Evolutionary conservation across 2,113 vertebrate species (phyloP), one percentile per base, ranked within the genome.

Genomic region (Pipra filicauda): DNA sequence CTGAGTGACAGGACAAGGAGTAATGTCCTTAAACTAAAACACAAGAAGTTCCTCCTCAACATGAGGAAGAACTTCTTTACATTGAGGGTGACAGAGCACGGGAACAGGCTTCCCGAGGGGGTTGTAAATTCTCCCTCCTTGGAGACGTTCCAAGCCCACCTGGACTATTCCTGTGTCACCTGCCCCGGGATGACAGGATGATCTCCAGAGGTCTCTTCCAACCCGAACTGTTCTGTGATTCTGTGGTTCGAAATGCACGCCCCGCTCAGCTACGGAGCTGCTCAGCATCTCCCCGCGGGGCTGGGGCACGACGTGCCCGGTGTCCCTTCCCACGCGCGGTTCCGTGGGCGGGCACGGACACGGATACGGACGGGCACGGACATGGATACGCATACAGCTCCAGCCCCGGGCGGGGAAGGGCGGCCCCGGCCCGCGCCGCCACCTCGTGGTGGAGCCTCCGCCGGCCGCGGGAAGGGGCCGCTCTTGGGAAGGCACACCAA

Each of bases 401-500:
- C 33, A 14, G 30, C 3, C 12, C 17, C 22, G 3, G 16, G 6
- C 6, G 5, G 11, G 19, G 3, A 15, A 58, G 7, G 2, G 70
- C 41, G 23, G 27, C 11, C 39, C 5, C 19, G 27, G 23, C 23
- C 52, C 10, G 20, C 9, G 39, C n/a, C 55, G 87, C 78, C 87
- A 31, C 39, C 78, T 69, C 1, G 78, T 15, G 87, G 78, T 7
- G 62, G n/a, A 82, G 46, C 11, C 1, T 3, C 3, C 2, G 2
- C 6, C 4, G 26, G 26, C 35, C 13, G 55, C 33, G 55, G 19
- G 55, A 22, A 33, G 33, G 3, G 22, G 46, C 15, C 3, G 2
- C 7, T 3, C 20, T 17, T 2, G 12, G 71, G n/a, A 26, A 20
- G 3, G 13, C 6, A 0, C 11, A 0, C 0, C 0, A 9, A 0